Evolutionary conservation across 2,797 vertebrate genomes (phyloP), one percentile per base, ranked within the genome.

Genomic region (Thunnus albacares): DNA sequence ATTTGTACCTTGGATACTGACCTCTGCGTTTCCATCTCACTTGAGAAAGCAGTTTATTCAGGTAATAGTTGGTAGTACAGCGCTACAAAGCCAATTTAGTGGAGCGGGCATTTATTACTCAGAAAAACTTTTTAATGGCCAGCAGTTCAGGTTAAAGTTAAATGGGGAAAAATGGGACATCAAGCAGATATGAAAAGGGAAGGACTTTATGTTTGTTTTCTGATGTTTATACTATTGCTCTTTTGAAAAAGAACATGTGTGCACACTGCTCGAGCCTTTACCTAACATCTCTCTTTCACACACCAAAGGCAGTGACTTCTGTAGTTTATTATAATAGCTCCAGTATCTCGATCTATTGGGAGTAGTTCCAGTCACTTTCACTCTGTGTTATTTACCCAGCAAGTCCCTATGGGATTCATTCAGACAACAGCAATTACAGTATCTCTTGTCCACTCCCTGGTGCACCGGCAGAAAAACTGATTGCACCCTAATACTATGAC

Each of bases 301-400:
- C 60, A 64, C 7, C 43, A 64, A 76, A 68, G 17, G 5, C 64
- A 38, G 59, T 66, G 61, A 81, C 75, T 73, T 81, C 70, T 71
- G 12, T 26, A 38, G 38, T 86, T 84, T 75, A 86, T 89, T 83
- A 61, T 53, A 80, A 74, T n/a, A 57, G 20, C 79, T 85, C 64
- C 78, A 72, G 73, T 77, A 72, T 83, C 66, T 59, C 24, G 78
- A 85, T 87, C 90, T 83, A 83, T 83, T 86, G 68, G 68, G 74
- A 87, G 71, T 33, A 81, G 74, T 84, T 85, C 85, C 85, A 90
- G 90, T 93, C 88, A 92, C 91, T 93, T 30, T 90, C 84, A 64
- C 81, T 82, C 68, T 69, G 87, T 81, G 88, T 90, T 92, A 91
- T 92, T 89, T 90, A 90, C 74, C 74, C 70, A 53, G 68, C 30